Percentiles rank a stretch among this genome's conserved stretches.
phyloP scores from a whole-genome alignment of 2,888 invertebrate species.

The Ophioninae sp. region DNA sequence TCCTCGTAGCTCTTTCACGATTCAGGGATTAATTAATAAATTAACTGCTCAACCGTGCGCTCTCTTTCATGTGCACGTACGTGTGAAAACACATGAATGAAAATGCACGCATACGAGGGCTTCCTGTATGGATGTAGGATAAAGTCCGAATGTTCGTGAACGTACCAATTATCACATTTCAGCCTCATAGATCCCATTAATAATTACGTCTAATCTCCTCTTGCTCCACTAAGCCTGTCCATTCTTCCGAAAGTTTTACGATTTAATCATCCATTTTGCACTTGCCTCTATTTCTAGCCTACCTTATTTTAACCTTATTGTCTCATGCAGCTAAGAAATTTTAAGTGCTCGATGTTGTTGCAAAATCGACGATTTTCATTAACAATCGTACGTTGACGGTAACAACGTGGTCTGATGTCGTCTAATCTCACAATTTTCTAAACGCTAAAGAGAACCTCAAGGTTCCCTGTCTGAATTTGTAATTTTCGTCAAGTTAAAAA shows the following conservation, averaged over 20 bases:
- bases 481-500: neutral
- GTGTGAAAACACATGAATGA: conserved; percentile 1
- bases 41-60: conserved; percentile 33
- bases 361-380: neutral
- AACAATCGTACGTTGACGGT: neutral
- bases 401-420: neutral
- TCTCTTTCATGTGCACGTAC: conserved; percentile 19
- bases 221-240: neutral
- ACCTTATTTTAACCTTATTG: neutral
- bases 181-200: neutral
- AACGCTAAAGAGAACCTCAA: too few species aligned
- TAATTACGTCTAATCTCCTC: neutral
- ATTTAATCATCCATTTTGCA: neutral
- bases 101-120: neutral
- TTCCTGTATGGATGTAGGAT: neutral
- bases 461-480: too few species aligned
- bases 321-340: neutral
- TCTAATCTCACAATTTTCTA: neutral
- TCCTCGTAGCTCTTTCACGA: conserved; percentile 18
- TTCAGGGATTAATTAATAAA: conserved; percentile 48
- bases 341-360: neutral
- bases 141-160: conserved; percentile 15
- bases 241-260: neutral
- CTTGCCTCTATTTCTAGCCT: neutral
- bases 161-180: conserved; percentile 27